Percentiles rank a stretch among this genome's conserved stretches.
Evolutionary conservation across 37 sponge, comb jelly and placozoan genomes (phyloP).

Genomic region (Dysidea cf. avara): DNA sequence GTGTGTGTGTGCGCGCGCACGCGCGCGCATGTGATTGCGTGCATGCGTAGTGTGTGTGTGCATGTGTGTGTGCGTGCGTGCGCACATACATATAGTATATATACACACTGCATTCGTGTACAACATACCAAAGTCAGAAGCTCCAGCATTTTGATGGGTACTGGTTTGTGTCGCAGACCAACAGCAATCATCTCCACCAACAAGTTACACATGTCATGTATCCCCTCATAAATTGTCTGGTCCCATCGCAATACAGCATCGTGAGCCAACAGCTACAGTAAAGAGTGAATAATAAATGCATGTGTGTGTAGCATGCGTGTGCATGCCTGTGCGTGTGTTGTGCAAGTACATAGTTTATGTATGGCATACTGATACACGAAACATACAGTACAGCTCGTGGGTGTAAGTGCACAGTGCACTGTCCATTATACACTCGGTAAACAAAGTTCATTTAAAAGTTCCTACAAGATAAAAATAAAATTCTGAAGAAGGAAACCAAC

Average conservation of each 20-base stretch:
- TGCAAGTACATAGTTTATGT: not conserved
- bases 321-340: constrained; percentile 8
- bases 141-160: constrained; percentile 65
- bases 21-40: not conserved
- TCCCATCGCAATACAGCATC: constrained; percentile 91
- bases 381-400: no score
- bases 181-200: constrained; percentile 80
- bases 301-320: not conserved
- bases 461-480: no score
- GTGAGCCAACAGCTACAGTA: constrained; percentile 74
- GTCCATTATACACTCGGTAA: no score
- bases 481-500: no score
- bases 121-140: constrained; percentile 56
- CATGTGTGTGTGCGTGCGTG: not conserved
- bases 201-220: constrained; percentile 75
- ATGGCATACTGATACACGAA: no score
- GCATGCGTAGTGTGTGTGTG: no score
- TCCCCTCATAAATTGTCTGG: constrained; percentile 76
- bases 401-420: no score
- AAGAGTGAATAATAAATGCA: not conserved
- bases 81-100: no score
- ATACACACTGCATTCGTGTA: not conserved
- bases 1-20: constrained; percentile 11
- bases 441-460: no score
- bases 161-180: constrained; percentile 57